Conservation (phyloP, 2,797 vertebrate species). For the Microchirus variegatus region DNA sequence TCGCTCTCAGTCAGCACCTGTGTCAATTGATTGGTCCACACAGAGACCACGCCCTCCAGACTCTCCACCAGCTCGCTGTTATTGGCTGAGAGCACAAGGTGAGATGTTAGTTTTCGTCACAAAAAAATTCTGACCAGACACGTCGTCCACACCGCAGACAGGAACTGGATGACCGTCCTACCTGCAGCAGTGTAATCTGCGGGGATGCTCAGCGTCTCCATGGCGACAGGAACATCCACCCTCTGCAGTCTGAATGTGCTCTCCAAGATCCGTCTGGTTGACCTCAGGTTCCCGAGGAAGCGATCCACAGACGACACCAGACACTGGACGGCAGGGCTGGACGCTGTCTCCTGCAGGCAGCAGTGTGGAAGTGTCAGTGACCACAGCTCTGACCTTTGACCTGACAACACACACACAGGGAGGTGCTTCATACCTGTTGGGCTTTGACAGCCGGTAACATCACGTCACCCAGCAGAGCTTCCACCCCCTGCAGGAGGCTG, state of each 20-base stretch:
- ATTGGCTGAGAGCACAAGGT: slow-evolving; percentile 66
- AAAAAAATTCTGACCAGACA: no score
- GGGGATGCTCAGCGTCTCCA: slow-evolving; percentile 72
- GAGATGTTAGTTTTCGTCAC: no score
- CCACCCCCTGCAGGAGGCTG: slow-evolving; percentile 77
- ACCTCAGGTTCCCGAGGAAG: slow-evolving; percentile 77
- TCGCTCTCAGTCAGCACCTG: slow-evolving; percentile 83
- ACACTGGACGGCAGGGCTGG: slow-evolving; percentile 74
- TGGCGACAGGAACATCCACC: slow-evolving; percentile 33
- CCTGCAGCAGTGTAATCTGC: slow-evolving; percentile 82
- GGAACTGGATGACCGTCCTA: slow-evolving; percentile 19
- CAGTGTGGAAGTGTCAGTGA: neutral
- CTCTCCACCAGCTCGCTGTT: slow-evolving; percentile 80
- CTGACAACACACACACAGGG: neutral
- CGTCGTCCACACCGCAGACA: neutral
- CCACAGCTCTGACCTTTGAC: neutral
- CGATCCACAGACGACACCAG: slow-evolving; percentile 82
- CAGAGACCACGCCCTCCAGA: slow-evolving; percentile 75
- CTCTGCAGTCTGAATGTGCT: slow-evolving; percentile 78
- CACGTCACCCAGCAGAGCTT: slow-evolving; percentile 78
- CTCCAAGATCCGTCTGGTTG: slow-evolving; percentile 78
- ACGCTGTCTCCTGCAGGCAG: slow-evolving; percentile 65
- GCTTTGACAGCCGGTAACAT: slow-evolving; percentile 81
- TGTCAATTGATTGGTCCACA: slow-evolving; percentile 85
- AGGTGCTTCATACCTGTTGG: slow-evolving; percentile 77